Percentiles rank a stretch among this genome's conserved stretches.
Evolutionary conservation across 2,888 invertebrate species (phyloP).

Genomic region (Tetramorium bicarinatum): DNA sequence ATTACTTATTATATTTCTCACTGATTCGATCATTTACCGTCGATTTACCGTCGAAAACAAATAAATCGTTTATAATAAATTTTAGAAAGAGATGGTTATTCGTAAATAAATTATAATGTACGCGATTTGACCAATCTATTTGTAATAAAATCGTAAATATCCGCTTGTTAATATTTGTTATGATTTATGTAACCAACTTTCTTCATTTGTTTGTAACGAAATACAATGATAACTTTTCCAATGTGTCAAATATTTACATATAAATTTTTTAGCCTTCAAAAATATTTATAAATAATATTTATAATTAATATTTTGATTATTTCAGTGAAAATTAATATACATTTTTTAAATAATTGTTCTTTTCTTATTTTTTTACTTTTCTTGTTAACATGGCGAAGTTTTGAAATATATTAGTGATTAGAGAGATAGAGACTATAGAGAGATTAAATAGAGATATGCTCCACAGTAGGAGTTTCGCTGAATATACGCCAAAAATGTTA

Average conservation of each 20-base stretch:
- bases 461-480: not conserved
- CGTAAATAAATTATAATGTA: not conserved
- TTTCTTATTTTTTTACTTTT: not conserved
- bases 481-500: slow-evolving; percentile 4
- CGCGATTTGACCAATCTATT: slow-evolving; percentile 8
- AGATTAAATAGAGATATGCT: not conserved
- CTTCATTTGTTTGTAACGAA: not conserved
- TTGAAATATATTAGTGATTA: slow-evolving; percentile 1
- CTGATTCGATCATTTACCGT: not conserved
- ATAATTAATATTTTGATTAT: not conserved
- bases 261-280: not conserved
- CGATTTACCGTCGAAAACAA: not conserved
- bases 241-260: slow-evolving; percentile 11
- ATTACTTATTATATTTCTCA: not conserved
- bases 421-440: not conserved
- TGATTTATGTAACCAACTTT: slow-evolving; percentile 30
- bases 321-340: not conserved
- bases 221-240: not conserved
- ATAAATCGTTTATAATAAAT: slow-evolving; percentile 22
- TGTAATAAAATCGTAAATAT: slow-evolving; percentile 36
- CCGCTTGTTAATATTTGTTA: slow-evolving; percentile 20
- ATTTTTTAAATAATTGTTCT: not conserved
- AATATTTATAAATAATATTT: slow-evolving; percentile 11
- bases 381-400: not conserved
- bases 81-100: not conserved